Percentiles rank a stretch among this genome's conserved stretches.
Conservation (phyloP, 1,140 invertebrate species). For the Nasonia longicornis region DNA sequence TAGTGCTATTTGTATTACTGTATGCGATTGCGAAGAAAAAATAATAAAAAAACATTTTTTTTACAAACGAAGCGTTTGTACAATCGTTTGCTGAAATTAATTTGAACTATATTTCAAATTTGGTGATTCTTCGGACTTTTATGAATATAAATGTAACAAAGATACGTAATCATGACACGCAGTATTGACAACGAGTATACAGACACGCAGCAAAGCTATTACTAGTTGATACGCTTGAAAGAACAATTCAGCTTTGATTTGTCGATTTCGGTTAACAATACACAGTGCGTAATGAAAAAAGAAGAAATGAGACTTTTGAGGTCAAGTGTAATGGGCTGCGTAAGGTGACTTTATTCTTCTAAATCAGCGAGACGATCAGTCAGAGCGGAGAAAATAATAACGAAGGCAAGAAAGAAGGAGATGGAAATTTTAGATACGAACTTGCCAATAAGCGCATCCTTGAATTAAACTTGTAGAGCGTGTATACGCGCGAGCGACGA, state of each 20-base stretch:
- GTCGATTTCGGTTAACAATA: background rate
- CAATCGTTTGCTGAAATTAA: too few relatives aligned
- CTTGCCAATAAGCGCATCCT: constrained; percentile 15
- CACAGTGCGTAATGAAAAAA: too few relatives aligned
- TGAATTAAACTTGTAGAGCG: constrained; percentile 34
- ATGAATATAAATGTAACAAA: background rate
- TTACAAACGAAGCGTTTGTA: background rate
- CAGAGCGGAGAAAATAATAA: constrained; percentile 13
- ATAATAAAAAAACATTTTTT: background rate
- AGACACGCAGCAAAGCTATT: background rate
- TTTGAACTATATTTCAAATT: too few relatives aligned
- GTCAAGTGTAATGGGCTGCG: background rate
- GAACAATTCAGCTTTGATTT: background rate
- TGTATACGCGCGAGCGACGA: constrained; percentile 52
- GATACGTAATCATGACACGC: background rate
- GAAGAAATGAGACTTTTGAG: too few relatives aligned
- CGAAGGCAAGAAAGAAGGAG: constrained; percentile 6
- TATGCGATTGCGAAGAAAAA: background rate
- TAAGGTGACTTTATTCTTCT: constrained; percentile 36
- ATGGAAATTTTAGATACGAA: constrained; percentile 22
- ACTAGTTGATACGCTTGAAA: background rate
- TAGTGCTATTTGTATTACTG: background rate
- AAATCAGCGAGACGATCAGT: constrained; percentile 1
- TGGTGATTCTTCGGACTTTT: background rate
- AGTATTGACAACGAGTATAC: background rate